Base-by-base conservation (phyloP, 2,113 vertebrate genomes). In the Hucho hucho region DNA sequence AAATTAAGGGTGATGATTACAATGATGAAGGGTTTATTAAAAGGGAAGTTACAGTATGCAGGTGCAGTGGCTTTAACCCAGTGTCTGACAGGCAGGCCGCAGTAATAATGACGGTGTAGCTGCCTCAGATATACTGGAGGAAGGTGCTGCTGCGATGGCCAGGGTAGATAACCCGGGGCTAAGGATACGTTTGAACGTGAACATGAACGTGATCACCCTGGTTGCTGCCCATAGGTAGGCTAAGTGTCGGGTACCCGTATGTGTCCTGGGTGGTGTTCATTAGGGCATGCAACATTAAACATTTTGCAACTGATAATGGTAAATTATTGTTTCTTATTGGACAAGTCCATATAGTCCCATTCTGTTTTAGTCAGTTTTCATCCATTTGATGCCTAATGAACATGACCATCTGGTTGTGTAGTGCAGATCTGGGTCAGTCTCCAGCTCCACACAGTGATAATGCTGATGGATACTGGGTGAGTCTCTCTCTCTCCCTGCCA, bases 161-260 rank as follows among this genome's bases (percentile, higher is more conserved):
- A 79, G 79, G 75, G 80, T 64, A 80, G 81, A 84, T 82, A 80
- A 73, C 58, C 81, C 0, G 0, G 73, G 79, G 75, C 66, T 3
- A 1, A 20, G 74, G 58, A 75, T 75, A 56, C 82, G 67, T 37
- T 66, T 87, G 76, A 88, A 86, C 79, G 68, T 81, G 77, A 87
- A 78, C 79, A 66, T 14, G 53, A 56, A 56, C 3, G 53, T 78
- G 78, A 76, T 84, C 81, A 83, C 73, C 9, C 66, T 37, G 37
- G 37, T 9, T 37, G 37, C 69, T 74, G 16, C 32, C 58, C 65
- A 22, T 16, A 75, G 29, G n/a, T 37, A 64, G 47, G 37, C 37
- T 37, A 37, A 37, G 37, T 37, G 37, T 7, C 0, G 37, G 6
- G 37, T 37, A 37, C 37, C 37, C 6, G 1, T 9, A 37, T 37